Conservation (phyloP, 2,888 invertebrate species). For the Drosophila cognata region DNA sequence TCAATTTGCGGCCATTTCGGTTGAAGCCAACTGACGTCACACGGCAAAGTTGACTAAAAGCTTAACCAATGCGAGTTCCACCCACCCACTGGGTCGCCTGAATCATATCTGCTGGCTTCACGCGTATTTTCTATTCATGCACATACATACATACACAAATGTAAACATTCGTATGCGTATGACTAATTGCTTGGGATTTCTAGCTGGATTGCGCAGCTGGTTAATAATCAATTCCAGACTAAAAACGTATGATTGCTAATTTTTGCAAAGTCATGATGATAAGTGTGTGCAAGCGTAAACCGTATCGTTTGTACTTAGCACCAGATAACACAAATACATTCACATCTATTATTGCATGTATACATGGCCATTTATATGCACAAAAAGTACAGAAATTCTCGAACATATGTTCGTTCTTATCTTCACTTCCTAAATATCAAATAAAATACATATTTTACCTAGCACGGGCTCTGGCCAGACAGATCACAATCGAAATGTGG, state of each 20-base stretch:
- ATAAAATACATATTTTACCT: slow-evolving; percentile 7
- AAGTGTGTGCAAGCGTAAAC: neutral
- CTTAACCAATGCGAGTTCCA: neutral
- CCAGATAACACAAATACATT: slow-evolving; percentile 6
- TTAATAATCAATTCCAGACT: slow-evolving; percentile 11
- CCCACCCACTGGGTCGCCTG: neutral
- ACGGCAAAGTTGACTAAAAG: slow-evolving; percentile 1
- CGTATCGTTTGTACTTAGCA: neutral
- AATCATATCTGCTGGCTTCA: neutral
- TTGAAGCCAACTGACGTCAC: slow-evolving; percentile 17
- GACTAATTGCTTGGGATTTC: neutral
- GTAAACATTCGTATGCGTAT: neutral
- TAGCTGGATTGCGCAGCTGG: neutral
- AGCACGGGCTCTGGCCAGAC: neutral
- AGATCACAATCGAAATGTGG: neutral
- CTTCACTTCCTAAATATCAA: slow-evolving; percentile 1
- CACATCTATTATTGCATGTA: neutral
- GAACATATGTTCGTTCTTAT: neutral
- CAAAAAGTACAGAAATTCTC: neutral
- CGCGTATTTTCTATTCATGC: neutral
- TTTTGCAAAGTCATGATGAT: slow-evolving; percentile 27
- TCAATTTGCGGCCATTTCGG: neutral
- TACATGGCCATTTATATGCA: neutral
- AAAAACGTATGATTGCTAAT: neutral
- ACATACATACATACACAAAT: neutral